Evolutionary conservation across 2,797 vertebrate genomes (phyloP), one percentile per base, ranked within the genome.

Genomic region (Echiichthys vipera): DNA sequence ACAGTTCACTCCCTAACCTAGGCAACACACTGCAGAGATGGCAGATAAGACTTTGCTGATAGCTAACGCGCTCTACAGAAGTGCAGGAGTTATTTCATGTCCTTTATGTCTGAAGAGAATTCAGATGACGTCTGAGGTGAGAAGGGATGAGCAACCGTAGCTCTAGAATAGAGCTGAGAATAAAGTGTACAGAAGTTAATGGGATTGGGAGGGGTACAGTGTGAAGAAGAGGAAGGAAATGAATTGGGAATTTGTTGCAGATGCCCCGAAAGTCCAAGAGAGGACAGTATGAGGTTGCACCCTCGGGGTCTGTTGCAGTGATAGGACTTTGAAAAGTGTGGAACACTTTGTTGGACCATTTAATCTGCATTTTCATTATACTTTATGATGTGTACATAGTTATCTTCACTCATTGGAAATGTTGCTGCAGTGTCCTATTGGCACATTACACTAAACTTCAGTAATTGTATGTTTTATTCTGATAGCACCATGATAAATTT

Each of bases 1-100:
- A 87, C 87, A 29, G 64, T 84, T 88, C 83, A 83, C 50, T 88
- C 79, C 65, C 83, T 78, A 84, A 90, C 89, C 79, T 74, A 88
- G 77, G 78, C 84, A 54, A 50, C 81, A 55, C 64, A 63, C 71
- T 77, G 83, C 79, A 77, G 65, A 75, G 83, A 88, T 89, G 77
- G 71, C 46, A 59, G 85, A 88, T 88, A 88, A 84, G 80, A 51
- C 66, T 83, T 68, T 27, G 45, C 77, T 53, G 81, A 89, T 90
- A 81, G 58, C 74, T 70, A 80, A 80, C 85, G 2, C 27, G 12
- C 53, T 55, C 51, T 36, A 69, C 68, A 80, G 71, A 81, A 74
- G 58, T 61, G 74, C 68, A 68, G n/a, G 66, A 85, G 75, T 84
- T 67, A 73, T 81, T 89, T 83, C 30, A 77, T 78, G 65, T 88